Evolutionary conservation across 2,797 vertebrate genomes (phyloP).

Genomic region (Hozukius guyotensis): DNA sequence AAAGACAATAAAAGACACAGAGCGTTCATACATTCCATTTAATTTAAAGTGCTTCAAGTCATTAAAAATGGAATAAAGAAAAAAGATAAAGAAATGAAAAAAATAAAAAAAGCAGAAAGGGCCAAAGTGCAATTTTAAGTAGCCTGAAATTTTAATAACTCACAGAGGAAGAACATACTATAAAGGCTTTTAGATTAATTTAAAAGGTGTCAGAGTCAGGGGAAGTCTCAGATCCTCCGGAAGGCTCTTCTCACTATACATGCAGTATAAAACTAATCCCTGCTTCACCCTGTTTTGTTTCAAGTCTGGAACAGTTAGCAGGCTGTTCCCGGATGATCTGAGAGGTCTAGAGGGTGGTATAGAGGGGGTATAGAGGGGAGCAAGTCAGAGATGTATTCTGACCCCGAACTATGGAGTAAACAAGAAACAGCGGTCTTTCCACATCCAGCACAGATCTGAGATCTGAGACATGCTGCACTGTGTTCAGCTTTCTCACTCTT

Average conservation of each 20-base stretch:
- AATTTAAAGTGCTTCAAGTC: background rate
- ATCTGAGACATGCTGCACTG: background rate
- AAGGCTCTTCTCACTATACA: background rate
- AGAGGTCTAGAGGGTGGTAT: background rate
- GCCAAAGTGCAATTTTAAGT: background rate
- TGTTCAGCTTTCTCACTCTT: background rate
- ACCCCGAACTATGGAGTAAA: background rate
- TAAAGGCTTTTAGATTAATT: background rate
- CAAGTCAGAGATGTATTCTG: background rate
- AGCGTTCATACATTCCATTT: background rate
- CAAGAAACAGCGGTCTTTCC: background rate
- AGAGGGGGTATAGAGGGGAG: background rate
- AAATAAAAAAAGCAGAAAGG: background rate
- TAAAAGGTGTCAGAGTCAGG: background rate
- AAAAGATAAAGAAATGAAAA: background rate
- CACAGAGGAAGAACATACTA: background rate
- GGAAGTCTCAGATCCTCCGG: background rate
- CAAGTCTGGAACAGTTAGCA: background rate
- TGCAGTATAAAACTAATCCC: background rate
- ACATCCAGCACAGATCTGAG: background rate
- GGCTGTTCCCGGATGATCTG: background rate
- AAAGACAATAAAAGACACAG: background rate
- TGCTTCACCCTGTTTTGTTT: conserved; percentile 10
- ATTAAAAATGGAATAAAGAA: background rate
- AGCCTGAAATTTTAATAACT: background rate